Evolutionary conservation across 2,113 vertebrate genomes (phyloP).

Genomic region (Ursus arctos): DNA sequence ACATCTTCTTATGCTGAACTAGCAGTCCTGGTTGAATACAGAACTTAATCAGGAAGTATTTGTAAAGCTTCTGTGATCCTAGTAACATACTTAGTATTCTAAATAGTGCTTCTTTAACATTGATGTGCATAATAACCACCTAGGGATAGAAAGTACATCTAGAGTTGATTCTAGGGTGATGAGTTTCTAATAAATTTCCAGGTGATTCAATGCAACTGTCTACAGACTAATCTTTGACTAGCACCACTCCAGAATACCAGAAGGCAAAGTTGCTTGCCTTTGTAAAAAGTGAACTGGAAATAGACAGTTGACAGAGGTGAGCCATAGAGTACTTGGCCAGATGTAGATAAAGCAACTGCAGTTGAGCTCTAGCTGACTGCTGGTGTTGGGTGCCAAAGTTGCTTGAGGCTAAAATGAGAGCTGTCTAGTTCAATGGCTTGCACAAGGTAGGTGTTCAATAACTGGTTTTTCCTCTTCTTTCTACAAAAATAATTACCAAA

Average conservation of each 20-base stretch:
- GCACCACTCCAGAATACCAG: background rate
- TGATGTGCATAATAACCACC: background rate
- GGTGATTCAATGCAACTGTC: background rate
- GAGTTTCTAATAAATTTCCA: background rate
- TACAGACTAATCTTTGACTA: background rate
- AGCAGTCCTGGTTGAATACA: background rate
- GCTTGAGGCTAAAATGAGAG: background rate
- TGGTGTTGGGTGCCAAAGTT: background rate
- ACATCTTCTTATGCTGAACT: background rate
- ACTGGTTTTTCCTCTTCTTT: background rate
- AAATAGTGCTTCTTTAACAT: background rate
- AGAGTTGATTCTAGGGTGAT: background rate
- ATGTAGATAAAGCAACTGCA: background rate
- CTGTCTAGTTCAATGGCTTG: background rate
- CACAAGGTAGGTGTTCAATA: background rate
- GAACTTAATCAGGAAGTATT: background rate
- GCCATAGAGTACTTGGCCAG: background rate
- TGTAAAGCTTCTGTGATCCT: background rate
- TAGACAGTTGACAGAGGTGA: background rate
- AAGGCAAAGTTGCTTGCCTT: background rate
- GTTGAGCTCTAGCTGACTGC: background rate
- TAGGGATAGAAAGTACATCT: background rate
- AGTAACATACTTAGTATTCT: background rate
- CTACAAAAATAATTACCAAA: background rate
- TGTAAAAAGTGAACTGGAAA: background rate